These are phyloP conservation scores for Nyctibius grandis DNA, from an alignment of 2,797 vertebrate genomes.

Conservation along the genomic window DNA sequence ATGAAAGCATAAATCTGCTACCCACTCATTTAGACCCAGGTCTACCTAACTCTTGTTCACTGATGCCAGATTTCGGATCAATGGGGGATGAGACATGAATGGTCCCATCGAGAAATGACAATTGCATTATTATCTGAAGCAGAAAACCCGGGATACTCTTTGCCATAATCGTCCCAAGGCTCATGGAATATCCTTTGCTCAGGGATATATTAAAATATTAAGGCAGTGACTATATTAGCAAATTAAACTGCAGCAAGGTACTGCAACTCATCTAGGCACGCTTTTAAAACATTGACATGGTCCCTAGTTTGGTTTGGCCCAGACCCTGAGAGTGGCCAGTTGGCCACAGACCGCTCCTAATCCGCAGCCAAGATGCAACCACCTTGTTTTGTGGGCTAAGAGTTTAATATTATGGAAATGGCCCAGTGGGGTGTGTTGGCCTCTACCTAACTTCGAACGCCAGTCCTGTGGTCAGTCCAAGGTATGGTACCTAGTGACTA, in stretches of 20 bases:
- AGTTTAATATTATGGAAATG: neutral
- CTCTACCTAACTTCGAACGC: neutral
- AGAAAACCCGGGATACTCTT: neutral
- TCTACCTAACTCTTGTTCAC: neutral
- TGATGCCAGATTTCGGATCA: neutral
- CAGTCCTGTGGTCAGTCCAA: neutral
- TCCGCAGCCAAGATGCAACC: neutral
- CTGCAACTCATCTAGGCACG: neutral
- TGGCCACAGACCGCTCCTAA: neutral
- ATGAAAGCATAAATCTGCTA: neutral
- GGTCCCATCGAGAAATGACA: neutral
- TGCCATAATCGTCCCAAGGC: neutral
- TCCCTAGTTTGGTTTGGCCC: neutral
- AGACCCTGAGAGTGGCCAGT: neutral
- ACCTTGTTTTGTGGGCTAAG: neutral
- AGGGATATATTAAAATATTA: accelerated
- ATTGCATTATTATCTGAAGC: neutral
- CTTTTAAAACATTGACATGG: accelerated
- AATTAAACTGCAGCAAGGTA: neutral
- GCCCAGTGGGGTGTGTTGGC: neutral
- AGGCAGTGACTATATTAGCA: neutral
- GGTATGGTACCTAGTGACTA: neutral
- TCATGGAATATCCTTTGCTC: neutral
- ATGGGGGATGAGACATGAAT: neutral
- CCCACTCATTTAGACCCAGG: neutral